These are phyloP conservation scores for Diploptera punctata DNA, from an alignment of 2,888 invertebrate species.

Conservation along the genomic window DNA sequence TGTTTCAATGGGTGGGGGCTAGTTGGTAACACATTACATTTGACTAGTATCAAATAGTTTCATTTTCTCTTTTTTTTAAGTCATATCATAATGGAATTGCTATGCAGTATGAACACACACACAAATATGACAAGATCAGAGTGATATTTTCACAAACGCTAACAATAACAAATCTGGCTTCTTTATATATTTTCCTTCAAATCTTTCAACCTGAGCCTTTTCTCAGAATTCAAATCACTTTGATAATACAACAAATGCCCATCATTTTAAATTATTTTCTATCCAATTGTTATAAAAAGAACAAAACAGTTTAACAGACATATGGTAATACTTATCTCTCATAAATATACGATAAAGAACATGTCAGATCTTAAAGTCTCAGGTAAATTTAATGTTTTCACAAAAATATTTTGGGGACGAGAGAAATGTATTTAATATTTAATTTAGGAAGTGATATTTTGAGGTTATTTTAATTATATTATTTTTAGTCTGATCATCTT, in stretches of 20 bases:
- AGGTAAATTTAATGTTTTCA: too few relatives aligned
- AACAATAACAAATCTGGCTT: background rate
- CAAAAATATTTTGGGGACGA: too few relatives aligned
- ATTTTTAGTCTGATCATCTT: too few relatives aligned
- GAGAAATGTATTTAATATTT: too few relatives aligned
- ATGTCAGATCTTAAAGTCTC: too few relatives aligned
- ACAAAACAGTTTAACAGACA: too few relatives aligned
- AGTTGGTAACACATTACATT: conserved; percentile 54
- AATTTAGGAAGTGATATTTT: too few relatives aligned
- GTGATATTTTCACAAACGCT: too few relatives aligned
- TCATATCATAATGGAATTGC: conserved; percentile 10
- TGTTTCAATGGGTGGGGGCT: conserved; percentile 48
- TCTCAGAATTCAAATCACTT: background rate
- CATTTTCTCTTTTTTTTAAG: conserved; percentile 39
- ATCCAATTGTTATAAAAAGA: too few relatives aligned
- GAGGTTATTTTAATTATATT: too few relatives aligned
- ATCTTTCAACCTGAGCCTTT: background rate
- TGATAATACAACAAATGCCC: conserved; percentile 9
- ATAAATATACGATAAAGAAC: too few relatives aligned
- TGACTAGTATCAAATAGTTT: conserved; percentile 56
- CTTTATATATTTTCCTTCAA: background rate
- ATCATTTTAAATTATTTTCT: background rate
- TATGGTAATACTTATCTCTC: too few relatives aligned
- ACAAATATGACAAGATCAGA: conserved; percentile 1
- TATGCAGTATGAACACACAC: conserved; percentile 26